These are phyloP conservation scores for Megalops cyprinoides DNA, from an alignment of 2,797 vertebrate genomes.

Conservation along the genomic window DNA sequence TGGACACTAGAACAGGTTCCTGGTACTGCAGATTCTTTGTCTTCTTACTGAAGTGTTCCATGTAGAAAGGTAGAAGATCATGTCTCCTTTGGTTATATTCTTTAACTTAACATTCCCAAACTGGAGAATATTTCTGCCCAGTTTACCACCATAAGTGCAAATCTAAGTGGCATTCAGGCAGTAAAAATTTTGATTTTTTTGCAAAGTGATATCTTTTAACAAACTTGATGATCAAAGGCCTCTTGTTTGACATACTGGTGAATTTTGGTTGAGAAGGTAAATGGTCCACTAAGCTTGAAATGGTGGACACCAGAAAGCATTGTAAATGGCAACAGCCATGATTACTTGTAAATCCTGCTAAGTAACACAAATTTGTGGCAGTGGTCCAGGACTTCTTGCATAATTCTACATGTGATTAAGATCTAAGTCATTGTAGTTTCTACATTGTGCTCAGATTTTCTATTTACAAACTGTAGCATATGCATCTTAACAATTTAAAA, in stretches of 20 bases:
- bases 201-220: neutral
- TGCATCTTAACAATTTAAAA: too few relatives aligned
- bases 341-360: neutral
- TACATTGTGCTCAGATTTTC: too few relatives aligned
- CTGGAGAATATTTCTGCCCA: too few relatives aligned
- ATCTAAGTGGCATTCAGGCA: too few relatives aligned
- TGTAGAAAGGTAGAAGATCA: constrained; percentile 24
- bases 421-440: too few relatives aligned
- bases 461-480: too few relatives aligned
- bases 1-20: constrained; percentile 19
- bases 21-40: constrained; percentile 22
- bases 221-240: neutral
- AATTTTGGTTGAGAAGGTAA: neutral
- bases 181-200: too few relatives aligned
- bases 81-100: neutral
- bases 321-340: neutral
- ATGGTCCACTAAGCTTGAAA: neutral
- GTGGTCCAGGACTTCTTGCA: too few relatives aligned
- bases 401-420: too few relatives aligned
- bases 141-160: too few relatives aligned
- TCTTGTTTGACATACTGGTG: neutral
- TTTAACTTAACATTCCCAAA: too few relatives aligned
- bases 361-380: too few relatives aligned
- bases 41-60: constrained; percentile 12
- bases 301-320: neutral